phyloP scores from a whole-genome alignment of 1,140 invertebrate genomes.

The Chlorops oryzae region DNA sequence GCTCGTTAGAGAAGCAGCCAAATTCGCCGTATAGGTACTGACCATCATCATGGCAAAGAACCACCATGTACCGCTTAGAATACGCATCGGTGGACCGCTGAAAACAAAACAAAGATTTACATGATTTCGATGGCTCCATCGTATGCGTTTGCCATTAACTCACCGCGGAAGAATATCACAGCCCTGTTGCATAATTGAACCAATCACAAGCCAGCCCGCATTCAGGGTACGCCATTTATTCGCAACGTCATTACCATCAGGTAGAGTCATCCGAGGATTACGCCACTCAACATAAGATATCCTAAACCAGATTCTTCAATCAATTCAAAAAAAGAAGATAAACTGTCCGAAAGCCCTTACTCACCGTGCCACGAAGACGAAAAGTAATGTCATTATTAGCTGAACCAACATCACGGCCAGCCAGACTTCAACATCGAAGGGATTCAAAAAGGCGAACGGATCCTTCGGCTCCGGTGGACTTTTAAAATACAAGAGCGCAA shows the following conservation, averaged over 20 bases:
- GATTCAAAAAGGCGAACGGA: conserved; percentile 86
- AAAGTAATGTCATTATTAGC: conserved; percentile 80
- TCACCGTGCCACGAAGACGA: conserved; percentile 87
- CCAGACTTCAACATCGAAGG: conserved; percentile 88
- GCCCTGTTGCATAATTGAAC: conserved; percentile 76
- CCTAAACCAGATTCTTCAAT: conserved; percentile 47
- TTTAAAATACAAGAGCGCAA: conserved; percentile 82
- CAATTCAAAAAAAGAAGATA: background rate
- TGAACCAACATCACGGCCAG: conserved; percentile 93
- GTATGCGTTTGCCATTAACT: too few relatives aligned
- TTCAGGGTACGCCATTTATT: conserved; percentile 74
- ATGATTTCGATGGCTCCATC: background rate
- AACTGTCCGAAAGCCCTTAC: background rate
- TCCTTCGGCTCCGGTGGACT: conserved; percentile 82
- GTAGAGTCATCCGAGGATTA: conserved; percentile 68
- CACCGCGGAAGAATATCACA: conserved; percentile 75
- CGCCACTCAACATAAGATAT: conserved; percentile 82
- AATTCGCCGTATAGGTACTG: conserved; percentile 91
- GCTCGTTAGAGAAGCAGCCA: conserved; percentile 89
- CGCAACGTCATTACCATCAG: conserved; percentile 66
- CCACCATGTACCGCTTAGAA: conserved; percentile 88
- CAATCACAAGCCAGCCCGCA: conserved; percentile 70
- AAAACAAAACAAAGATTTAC: too few relatives aligned
- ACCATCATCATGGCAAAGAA: conserved; percentile 94
- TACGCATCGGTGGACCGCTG: conserved; percentile 76